These are phyloP conservation scores for Seriola dumerili DNA, from an alignment of 2,113 vertebrate species.

Conservation along the genomic window DNA sequence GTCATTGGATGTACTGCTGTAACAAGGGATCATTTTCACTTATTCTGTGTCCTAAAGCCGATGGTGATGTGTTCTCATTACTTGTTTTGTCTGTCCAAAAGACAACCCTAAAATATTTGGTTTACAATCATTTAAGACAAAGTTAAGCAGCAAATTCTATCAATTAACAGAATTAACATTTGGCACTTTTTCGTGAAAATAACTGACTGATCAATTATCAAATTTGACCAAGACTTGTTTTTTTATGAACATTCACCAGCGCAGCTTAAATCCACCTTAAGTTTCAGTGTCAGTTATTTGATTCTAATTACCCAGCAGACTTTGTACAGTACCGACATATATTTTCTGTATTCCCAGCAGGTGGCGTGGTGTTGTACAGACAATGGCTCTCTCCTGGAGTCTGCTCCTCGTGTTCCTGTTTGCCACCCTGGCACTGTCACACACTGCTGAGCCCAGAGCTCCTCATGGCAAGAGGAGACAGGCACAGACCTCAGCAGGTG, in stretches of 20 bases:
- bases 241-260: too few species aligned
- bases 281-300: background rate
- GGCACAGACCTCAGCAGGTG: conserved; percentile 66
- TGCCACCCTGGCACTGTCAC: conserved; percentile 57
- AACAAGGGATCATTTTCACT: too few species aligned
- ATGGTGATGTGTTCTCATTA: background rate
- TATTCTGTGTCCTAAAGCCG: background rate
- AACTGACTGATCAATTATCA: background rate
- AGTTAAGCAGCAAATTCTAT: background rate
- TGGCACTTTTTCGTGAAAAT: background rate
- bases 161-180: too few species aligned
- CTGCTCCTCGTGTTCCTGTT: conserved; percentile 66
- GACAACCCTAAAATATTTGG: background rate
- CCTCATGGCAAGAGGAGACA: conserved; percentile 70
- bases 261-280: background rate
- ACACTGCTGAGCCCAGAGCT: conserved; percentile 65
- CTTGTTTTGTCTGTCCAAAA: background rate
- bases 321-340: background rate
- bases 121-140: too few species aligned
- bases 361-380: conserved; percentile 67
- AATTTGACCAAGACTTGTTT: too few species aligned
- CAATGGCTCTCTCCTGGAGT: conserved; percentile 70
- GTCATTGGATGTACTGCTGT: too few species aligned
- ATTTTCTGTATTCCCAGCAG: conserved; percentile 63
- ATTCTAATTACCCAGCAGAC: background rate